A percentile compares a stretch with the other conserved stretches of the same genome.
Conservation (phyloP, 2,888 invertebrate species). For the Schizotus pectinicornis region DNA sequence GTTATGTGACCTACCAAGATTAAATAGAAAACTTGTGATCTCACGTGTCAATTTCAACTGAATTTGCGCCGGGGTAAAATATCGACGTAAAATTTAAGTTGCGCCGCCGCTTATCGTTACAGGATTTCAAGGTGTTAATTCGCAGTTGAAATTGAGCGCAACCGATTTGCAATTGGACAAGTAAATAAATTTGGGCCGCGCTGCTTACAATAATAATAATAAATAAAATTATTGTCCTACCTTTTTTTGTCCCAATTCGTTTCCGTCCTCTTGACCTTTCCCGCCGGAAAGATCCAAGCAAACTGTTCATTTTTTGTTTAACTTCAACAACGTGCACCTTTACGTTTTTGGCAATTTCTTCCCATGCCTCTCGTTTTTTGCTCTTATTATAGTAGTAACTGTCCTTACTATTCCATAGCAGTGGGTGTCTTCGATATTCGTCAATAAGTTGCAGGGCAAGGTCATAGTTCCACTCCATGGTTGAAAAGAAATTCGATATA, state of each 20-base stretch:
- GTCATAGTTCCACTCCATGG: constrained; percentile 23
- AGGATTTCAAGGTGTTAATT: too few species aligned
- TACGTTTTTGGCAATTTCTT: constrained; percentile 13
- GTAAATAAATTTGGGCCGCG: too few species aligned
- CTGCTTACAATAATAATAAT: too few species aligned
- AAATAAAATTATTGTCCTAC: neutral
- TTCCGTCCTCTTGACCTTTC: constrained; percentile 18
- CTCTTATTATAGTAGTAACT: constrained; percentile 17
- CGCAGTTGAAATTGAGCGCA: too few species aligned
- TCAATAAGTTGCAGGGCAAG: constrained; percentile 17
- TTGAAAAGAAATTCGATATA: too few species aligned
- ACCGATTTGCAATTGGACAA: too few species aligned
- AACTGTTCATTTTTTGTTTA: constrained; percentile 27
- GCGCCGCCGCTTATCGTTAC: too few species aligned
- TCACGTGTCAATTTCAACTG: too few species aligned
- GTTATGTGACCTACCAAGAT: too few species aligned
- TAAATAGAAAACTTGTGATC: too few species aligned
- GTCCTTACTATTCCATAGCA: constrained; percentile 26
- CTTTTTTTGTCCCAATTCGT: neutral
- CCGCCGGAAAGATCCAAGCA: constrained; percentile 30
- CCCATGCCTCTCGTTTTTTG: constrained; percentile 26
- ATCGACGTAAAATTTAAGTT: too few species aligned
- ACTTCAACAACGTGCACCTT: constrained; percentile 5
- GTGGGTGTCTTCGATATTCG: constrained; percentile 17
- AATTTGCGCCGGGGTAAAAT: too few species aligned